Percentiles rank a stretch among this genome's conserved stretches.
phyloP scores from a whole-genome alignment of 1,140 invertebrate species.

The Dreissena rostriformis region DNA sequence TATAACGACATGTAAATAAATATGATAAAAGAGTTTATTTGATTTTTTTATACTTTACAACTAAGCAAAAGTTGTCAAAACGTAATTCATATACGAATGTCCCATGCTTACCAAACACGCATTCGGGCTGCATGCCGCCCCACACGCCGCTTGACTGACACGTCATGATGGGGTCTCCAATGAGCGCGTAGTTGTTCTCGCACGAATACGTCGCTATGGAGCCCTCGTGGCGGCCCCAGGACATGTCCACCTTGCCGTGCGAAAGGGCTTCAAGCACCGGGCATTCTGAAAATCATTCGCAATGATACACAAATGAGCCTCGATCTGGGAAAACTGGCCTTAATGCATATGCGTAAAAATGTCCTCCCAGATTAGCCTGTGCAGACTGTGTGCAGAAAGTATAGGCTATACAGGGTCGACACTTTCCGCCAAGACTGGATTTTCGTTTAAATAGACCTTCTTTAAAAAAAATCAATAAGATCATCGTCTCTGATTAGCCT shows the following conservation, averaged over 20 bases:
- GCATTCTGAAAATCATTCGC: conserved; percentile 15
- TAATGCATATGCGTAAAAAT: background rate
- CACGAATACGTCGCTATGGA: conserved; percentile 36
- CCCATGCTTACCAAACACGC: conserved; percentile 33
- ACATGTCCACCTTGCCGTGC: conserved; percentile 22
- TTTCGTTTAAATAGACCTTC: background rate
- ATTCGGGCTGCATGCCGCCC: conserved; percentile 38
- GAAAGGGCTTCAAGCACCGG: conserved; percentile 4
- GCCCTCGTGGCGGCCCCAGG: conserved; percentile 16
- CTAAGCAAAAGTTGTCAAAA: no score
- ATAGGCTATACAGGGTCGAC: no score
- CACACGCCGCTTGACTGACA: conserved; percentile 33
- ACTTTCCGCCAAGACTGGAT: background rate
- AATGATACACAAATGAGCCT: background rate
- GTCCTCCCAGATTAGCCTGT: background rate
- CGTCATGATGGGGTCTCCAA: conserved; percentile 21
- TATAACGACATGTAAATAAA: no score
- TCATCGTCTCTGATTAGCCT: background rate
- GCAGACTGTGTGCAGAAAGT: no score
- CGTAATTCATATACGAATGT: no score
- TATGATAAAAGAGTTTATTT: no score
- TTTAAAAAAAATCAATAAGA: background rate
- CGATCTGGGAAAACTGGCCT: background rate
- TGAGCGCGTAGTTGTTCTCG: conserved; percentile 38
- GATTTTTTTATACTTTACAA: no score